phyloP scores from a whole-genome alignment of 2,797 vertebrate species.

The Alcedo quadribrachys region DNA sequence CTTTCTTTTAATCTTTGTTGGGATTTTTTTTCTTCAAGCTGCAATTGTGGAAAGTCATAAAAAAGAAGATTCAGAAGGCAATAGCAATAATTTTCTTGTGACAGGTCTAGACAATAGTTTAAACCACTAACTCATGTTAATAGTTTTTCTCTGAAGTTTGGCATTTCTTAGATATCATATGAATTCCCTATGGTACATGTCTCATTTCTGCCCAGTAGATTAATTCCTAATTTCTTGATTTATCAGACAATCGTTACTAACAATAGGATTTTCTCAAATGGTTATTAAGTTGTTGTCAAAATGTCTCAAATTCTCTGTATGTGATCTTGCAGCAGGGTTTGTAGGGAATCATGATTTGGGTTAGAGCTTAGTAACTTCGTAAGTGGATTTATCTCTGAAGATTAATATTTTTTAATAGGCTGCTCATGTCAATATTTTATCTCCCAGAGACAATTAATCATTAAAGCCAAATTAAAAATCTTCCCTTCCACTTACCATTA shows the following conservation, averaged over 20 bases:
- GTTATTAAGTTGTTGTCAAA: slow-evolving; percentile 32
- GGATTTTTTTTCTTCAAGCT: neutral
- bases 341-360: neutral
- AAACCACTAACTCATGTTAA: neutral
- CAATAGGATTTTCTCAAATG: slow-evolving; percentile 36
- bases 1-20: neutral
- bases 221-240: slow-evolving; percentile 22
- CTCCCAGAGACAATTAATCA: neutral
- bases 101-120: neutral
- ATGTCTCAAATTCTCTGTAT: neutral
- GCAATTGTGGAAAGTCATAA: neutral
- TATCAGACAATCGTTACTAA: neutral
- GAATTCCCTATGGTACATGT: neutral
- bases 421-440: neutral
- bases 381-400: neutral
- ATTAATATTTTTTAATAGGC: neutral
- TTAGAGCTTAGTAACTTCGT: neutral
- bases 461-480: neutral
- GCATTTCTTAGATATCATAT: neutral
- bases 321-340: neutral
- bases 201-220: slow-evolving; percentile 9
- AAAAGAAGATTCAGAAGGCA: neutral
- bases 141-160: slow-evolving; percentile 17
- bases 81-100: neutral
- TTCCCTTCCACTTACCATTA: neutral